A percentile compares a stretch with the other conserved stretches of the same genome.
Evolutionary conservation across 2,797 vertebrate species (phyloP).

Genomic region (Phrynocephalus forsythii): DNA sequence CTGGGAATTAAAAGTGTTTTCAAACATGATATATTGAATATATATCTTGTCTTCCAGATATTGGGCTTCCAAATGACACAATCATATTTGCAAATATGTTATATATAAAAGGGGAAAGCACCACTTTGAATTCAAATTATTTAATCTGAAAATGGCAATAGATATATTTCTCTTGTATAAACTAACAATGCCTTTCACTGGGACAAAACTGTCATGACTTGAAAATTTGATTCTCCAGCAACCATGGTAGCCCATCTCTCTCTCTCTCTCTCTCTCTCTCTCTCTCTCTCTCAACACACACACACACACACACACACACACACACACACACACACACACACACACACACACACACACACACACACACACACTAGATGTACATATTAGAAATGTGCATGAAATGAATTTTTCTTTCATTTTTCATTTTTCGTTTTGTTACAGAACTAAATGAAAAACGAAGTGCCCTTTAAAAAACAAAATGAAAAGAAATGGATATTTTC

Average conservation of each 20-base stretch:
- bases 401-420: no score
- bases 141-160: neutral
- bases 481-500: no score
- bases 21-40: neutral
- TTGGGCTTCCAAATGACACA: neutral
- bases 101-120: neutral
- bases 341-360: no score
- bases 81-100: neutral
- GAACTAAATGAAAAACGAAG: no score
- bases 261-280: neutral
- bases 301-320: no score
- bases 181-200: neutral
- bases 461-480: no score
- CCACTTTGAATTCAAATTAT: slow-evolving; percentile 3
- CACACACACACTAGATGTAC: no score
- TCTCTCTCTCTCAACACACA: no score
- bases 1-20: slow-evolving; percentile 24
- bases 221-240: neutral
- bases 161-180: neutral
- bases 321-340: no score
- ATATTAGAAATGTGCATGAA: no score
- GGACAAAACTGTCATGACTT: neutral
- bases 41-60: neutral
- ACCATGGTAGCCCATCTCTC: neutral
- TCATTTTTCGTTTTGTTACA: no score